Evolutionary conservation across 2,888 invertebrate species (phyloP), one percentile per base, ranked within the genome.

Genomic region (Plagodis dolabraria): DNA sequence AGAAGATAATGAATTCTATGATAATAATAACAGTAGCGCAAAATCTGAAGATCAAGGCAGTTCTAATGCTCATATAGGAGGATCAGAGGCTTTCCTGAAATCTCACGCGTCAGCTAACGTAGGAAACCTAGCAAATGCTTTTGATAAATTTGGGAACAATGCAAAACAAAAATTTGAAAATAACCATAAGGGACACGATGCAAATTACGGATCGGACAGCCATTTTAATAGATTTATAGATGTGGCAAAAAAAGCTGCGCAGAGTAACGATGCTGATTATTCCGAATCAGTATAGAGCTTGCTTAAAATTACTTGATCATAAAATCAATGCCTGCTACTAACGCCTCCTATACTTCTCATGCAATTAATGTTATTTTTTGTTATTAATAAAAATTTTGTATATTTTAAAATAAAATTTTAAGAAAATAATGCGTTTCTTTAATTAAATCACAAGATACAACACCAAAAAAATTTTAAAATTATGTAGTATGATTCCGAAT

Each of bases 1-100:
- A 62, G 88, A 89, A 70, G 86, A 90, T 54, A 86, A 89, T 42
- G 87, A 91, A 58, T 90, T 88, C 64, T 89, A 76, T 63, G 88
- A 90, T 64, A 87, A 89, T 65, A 83, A 74, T 12, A 82, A 83
- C 51, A 85, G 79, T 42, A 85, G 67, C 48, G 70, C 72, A 47
- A 74, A 77, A 47, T 73, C 73, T 10, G 76, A 83, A 64, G 87
- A 89, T 61, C 82, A 71, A 5, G 85, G 79, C 7, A 71, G 65
- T 62, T 75, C 79, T 5, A 75, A 78, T 36, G 59, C 70, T 38
- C 77, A 83, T 49, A 56, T 71, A 7, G 86, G 86, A 45, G 88
- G 82, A 5, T 80, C 83, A 7, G 78, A 82, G 64, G 87, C 79
- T 5, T 47, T 77, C 10, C 57, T 85, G 38, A 71, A 79, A 46